Base-by-base conservation (phyloP, 1,140 invertebrate genomes). In the Agrilus planipennis region DNA sequence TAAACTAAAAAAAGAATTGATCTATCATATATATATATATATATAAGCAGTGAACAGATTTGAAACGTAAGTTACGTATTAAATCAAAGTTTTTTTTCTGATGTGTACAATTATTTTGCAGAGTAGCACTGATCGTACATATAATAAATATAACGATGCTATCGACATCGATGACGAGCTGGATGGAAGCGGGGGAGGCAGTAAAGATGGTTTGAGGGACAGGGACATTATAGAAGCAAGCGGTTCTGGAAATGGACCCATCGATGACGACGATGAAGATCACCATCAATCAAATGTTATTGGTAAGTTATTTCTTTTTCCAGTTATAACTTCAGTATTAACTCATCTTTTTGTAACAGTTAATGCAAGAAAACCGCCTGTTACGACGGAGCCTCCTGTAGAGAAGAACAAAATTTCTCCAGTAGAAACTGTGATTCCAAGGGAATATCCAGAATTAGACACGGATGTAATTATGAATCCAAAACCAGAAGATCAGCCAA, bases 391-490 rank as follows among this genome's bases (percentile, higher is more conserved):
- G 29, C 23, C 35, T 15, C 29, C 39, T 25, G 40, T 32, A 10
- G 42, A 28, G 16, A n/a, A n/a, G n/a, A n/a, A n/a, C n/a, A 38
- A 22, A 32, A 39, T 32, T 17, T 20, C 15, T 38, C 34, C 34
- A 7, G 35, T 27, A 14, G 36, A 44, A 16, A 31, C 30, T 20
- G 36, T 34, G 9, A 35, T 34, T 29, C 31, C 32, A 3, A 43
- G 34, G n/a, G 23, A 44, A n/a, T 43, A 42, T 10, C 7, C 7
- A n/a, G 23, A 27, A 27, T 77, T 80, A 25, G n/a, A n/a, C n/a
- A n/a, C n/a, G n/a, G n/a, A n/a, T n/a, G 73, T 77, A 60, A 82
- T 82, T 60, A 85, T 86, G 81, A 83, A 81, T 67, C 68, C 72
- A 37, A 81, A 82, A 65, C 67, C 74, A 42, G 81, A 87, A 55